Base-by-base conservation (phyloP, 2,113 vertebrate species). In the Mystacornis crossleyi region DNA sequence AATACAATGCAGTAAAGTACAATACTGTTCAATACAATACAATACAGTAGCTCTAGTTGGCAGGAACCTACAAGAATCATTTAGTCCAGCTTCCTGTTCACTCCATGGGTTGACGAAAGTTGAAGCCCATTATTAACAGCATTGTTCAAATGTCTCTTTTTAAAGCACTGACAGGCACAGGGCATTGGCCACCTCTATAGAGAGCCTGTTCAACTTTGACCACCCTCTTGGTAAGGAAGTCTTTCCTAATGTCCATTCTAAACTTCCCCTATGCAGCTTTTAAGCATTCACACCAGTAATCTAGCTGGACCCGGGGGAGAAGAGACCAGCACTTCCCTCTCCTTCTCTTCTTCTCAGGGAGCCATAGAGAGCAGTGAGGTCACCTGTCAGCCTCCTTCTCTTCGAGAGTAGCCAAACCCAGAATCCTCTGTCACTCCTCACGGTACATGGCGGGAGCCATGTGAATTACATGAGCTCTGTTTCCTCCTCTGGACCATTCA, bases 251-350 rank as follows among this genome's bases (percentile, higher is more conserved):
- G 3, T 33, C 29, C 3, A 3, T 12, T 33, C 11, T 24, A 53
- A 86, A 38, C 18, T 18, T 77, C 4, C 12, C 5, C 26, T 10
- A 10, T 25, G 14, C 21, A 8, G 24, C 14, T 65, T 36, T 81
- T 38, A 58, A 12, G 42, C 33, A 4, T 38, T 60, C 9, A 29
- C 8, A 12, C 0, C 0, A 2, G 1, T 45, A 12, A 8, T 45
- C 18, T 33, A 6, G 5, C 14, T 45, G 58, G 8, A 43, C 26
- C 4, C 4, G 2, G 6, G 42, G 7, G 12, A 36, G 18, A 79
- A 34, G 25, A 34, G 36, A 14, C 36, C 11, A 40, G 20, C 20
- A 50, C 6, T 26, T 50, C 9, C 5, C 4, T 51, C 33, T 62
- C 3, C 18, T 48, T 10, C 18, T 66, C 8, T 8, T 24, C 6